A percentile compares a stretch with the other conserved stretches of the same genome.
Evolutionary conservation across 1,140 invertebrate genomes (phyloP).

Genomic region (Aleiodes sp.): DNA sequence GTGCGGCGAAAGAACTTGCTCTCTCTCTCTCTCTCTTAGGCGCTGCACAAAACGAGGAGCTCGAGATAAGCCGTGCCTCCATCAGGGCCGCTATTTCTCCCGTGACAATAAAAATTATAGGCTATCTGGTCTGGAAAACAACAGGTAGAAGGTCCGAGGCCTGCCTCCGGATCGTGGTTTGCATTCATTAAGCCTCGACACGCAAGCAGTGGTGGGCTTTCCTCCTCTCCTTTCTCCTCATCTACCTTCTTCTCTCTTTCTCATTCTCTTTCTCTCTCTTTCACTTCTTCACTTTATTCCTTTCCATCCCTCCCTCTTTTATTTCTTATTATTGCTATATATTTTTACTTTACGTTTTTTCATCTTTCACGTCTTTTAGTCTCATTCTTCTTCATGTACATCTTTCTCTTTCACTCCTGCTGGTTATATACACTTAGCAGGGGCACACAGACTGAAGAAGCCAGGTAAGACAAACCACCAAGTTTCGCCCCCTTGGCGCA

Average conservation of each 20-base stretch:
- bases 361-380: slow-evolving; percentile 15
- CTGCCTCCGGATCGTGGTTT: slow-evolving; percentile 69
- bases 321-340: neutral
- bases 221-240: neutral
- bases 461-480: slow-evolving; percentile 5
- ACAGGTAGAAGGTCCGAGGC: slow-evolving; percentile 65
- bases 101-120: slow-evolving; percentile 76
- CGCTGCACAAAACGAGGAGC: slow-evolving; percentile 56
- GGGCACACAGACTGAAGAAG: slow-evolving; percentile 2
- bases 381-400: slow-evolving; percentile 29
- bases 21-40: neutral
- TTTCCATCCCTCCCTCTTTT: neutral
- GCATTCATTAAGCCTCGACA: slow-evolving; percentile 72
- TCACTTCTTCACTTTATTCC: neutral
- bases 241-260: neutral
- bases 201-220: slow-evolving; percentile 65
- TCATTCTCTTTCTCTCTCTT: too few species aligned
- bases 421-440: neutral
- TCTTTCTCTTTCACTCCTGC: slow-evolving; percentile 32
- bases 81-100: slow-evolving; percentile 67
- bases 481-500: slow-evolving; percentile 13
- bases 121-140: slow-evolving; percentile 73
- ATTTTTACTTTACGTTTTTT: neutral
- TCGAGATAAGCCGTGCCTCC: slow-evolving; percentile 64
- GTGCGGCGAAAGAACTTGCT: neutral